Percentiles rank a stretch among this genome's conserved stretches.
phyloP scores from a whole-genome alignment of 2,113 vertebrate species.

The Catharus minimus region DNA sequence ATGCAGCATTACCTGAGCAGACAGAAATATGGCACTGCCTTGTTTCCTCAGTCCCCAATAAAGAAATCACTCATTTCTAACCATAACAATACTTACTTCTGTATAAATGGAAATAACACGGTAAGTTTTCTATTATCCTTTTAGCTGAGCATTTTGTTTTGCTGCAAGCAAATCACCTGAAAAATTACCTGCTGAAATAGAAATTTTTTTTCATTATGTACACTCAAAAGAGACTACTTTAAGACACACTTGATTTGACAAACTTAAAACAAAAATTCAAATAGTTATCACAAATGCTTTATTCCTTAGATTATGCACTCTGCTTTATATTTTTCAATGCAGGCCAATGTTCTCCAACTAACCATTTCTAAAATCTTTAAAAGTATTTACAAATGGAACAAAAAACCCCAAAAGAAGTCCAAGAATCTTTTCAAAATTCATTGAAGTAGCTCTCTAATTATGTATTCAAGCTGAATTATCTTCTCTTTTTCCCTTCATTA shows the following conservation, averaged over 20 bases:
- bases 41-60: neutral
- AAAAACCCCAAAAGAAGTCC: neutral
- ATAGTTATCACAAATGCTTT: constrained; percentile 35
- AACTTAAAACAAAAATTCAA: constrained; percentile 36
- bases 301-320: neutral
- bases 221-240: constrained; percentile 33
- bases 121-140: constrained; percentile 37
- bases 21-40: neutral
- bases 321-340: constrained; percentile 29
- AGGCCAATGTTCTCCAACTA: constrained; percentile 30
- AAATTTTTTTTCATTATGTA: constrained; percentile 26
- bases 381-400: neutral
- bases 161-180: constrained; percentile 61
- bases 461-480: neutral
- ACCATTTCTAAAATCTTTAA: neutral
- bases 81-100: constrained; percentile 8
- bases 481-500: constrained; percentile 33
- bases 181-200: constrained; percentile 59
- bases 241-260: constrained; percentile 53
- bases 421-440: constrained; percentile 30
- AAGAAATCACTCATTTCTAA: constrained; percentile 30
- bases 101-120: neutral
- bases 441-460: constrained; percentile 47
- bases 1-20: neutral
- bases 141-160: constrained; percentile 62